Conservation (phyloP, 2,797 vertebrate genomes). For the Pempheris klunzingeri region DNA sequence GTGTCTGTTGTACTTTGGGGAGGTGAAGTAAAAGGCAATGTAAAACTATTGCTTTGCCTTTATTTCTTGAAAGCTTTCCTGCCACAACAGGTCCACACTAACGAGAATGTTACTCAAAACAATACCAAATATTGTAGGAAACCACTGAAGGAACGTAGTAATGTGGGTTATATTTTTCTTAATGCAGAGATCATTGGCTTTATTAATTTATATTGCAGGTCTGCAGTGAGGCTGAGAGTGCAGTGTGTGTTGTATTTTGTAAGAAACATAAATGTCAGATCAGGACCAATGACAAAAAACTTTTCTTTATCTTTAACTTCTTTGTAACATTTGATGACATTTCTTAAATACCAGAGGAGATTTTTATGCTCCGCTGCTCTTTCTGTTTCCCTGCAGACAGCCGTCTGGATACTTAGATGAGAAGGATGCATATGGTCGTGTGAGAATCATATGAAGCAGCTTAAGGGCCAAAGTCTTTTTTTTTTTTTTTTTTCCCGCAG, state of each 20-base stretch:
- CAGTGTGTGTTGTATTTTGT: not conserved
- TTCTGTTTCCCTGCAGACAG: conserved; percentile 26
- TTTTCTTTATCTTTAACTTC: not conserved
- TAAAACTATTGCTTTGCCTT: not conserved
- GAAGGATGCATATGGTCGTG: conserved; percentile 66
- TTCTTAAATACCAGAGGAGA: conserved; percentile 9
- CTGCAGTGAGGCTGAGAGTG: not conserved
- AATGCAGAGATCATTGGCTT: not conserved
- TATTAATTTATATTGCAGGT: not conserved
- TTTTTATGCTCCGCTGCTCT: conserved; percentile 9
- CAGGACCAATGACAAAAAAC: not conserved
- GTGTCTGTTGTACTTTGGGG: not conserved
- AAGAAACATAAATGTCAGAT: not conserved
- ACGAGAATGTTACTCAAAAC: not conserved
- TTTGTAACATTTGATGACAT: conserved; percentile 6
- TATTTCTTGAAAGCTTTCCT: not conserved
- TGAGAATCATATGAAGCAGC: conserved; percentile 90
- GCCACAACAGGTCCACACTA: not conserved
- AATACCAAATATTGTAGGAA: not conserved
- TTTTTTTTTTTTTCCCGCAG: not conserved
- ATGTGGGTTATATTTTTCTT: not conserved
- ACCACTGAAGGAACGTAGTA: not conserved
- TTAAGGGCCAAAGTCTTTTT: conserved; percentile 72
- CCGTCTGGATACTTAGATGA: conserved; percentile 30
- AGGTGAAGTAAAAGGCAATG: not conserved